Conservation (phyloP, 2,113 vertebrate species). For the Macrotus californicus region DNA sequence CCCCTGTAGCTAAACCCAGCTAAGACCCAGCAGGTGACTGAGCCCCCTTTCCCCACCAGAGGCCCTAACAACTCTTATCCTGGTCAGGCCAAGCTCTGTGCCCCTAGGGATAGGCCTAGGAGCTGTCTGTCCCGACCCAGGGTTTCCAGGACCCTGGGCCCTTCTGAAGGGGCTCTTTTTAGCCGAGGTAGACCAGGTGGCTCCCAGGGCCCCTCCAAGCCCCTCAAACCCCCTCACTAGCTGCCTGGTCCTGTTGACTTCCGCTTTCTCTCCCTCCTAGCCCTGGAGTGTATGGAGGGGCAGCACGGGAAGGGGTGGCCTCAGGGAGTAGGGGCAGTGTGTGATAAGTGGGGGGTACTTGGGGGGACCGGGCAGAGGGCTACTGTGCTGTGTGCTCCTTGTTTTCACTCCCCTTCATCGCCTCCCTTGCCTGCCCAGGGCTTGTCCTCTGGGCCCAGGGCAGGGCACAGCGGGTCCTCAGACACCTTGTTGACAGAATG, state of each 20-base stretch:
- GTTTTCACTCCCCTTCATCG: accelerated
- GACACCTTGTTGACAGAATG: neutral
- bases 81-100: neutral
- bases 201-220: neutral
- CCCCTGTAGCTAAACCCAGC: neutral
- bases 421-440: neutral
- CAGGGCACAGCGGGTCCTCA: neutral
- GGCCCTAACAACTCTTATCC: neutral
- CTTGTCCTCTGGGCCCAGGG: neutral
- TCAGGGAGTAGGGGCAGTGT: neutral
- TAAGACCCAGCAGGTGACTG: neutral
- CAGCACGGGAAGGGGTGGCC: neutral
- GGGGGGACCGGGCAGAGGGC: neutral
- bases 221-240: neutral
- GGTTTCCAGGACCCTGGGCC: neutral
- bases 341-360: too few species aligned
- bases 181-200: neutral
- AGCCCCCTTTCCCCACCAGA: neutral
- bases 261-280: neutral
- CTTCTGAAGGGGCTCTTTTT: neutral
- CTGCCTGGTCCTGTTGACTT: neutral
- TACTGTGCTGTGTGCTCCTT: neutral
- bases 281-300: accelerated
- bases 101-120: neutral
- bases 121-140: neutral